Evolutionary conservation across 64 coral and sea anemone species (phyloP), one percentile per base, ranked within the genome.

Genomic region (Exaiptasia diaphana): DNA sequence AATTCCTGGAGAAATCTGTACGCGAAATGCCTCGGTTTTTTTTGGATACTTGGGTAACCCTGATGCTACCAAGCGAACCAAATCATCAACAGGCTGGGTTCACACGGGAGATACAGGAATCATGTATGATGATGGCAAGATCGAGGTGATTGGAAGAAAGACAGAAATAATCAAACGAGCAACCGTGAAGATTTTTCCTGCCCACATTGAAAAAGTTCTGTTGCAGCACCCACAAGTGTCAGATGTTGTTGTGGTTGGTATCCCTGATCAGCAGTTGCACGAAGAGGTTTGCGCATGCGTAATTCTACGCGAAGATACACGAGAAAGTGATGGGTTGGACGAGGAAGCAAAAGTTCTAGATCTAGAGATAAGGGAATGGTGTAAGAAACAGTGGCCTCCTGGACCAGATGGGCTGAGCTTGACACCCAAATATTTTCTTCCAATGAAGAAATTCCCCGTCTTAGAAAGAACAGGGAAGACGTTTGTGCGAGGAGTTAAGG

Each of bases 1-100:
- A n/a, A n/a, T n/a, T n/a, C n/a, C n/a, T n/a, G 81, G 81, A 29
- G 81, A 84, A 61, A 74, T 74, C 13, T 58, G 53, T 38, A 14
- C 74, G 1, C 67, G 82, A 6, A n/a, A n/a, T n/a, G 30, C 50
- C 0, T 72, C 38, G 31, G 41, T 50, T 22, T 83, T 83, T 22
- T 67, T 57, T 2, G 67, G 62, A 27, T 41, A 56, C 32, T 10
- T 83, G 4, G 45, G 40, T 27, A 83, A 71, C 8, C 24, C 67
- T 2, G 33, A 83, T 27, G 46, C 61, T 30, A 50, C 62, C 4
- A 25, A 28, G 2, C 5, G 31, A 4, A 28, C 45, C 7, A 72
- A 46, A 34, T 54, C 81, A 4, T 48, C 18, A 6, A 83, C 81
- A 11, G 65, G 67, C 4, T 83, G 81, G 81, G 41, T 37, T 28